Percentiles rank a stretch among this genome's conserved stretches.
Evolutionary conservation across 2,888 invertebrate genomes (phyloP).

Genomic region (Bursaphelenchus okinawaensis): DNA sequence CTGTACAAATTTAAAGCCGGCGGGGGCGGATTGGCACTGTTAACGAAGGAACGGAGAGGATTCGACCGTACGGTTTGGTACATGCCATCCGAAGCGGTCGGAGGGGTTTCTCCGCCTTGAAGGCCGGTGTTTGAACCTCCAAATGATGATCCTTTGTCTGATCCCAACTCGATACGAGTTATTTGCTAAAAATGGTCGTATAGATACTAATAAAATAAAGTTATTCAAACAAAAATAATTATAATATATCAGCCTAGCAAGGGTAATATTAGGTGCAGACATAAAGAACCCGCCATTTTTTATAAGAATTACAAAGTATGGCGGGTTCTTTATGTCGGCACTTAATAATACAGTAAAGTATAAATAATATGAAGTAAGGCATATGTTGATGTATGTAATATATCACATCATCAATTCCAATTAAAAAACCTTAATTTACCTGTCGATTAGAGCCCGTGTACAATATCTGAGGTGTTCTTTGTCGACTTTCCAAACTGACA

Average conservation of each 20-base stretch:
- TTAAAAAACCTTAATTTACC: conserved; percentile 19
- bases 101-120: conserved; percentile 18
- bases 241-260: too few relatives aligned
- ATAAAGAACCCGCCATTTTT: too few relatives aligned
- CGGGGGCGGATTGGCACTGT: conserved; percentile 28
- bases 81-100: conserved; percentile 11
- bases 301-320: too few relatives aligned
- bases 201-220: too few relatives aligned
- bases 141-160: conserved; percentile 37
- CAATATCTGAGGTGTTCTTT: conserved; percentile 54
- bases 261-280: too few relatives aligned
- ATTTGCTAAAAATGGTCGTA: conserved; percentile 41
- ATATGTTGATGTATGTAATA: too few relatives aligned
- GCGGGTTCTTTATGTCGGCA: too few relatives aligned
- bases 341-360: too few relatives aligned
- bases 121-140: conserved; percentile 46
- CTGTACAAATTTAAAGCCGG: conserved; percentile 26
- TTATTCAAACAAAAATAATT: too few relatives aligned
- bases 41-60: conserved; percentile 39
- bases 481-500: conserved; percentile 45
- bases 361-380: too few relatives aligned
- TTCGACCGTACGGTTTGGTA: conserved; percentile 25
- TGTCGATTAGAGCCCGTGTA: conserved; percentile 55
- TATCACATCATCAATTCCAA: too few relatives aligned
- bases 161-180: conserved; percentile 41